phyloP scores from a whole-genome alignment of 92 coral and sea anemone species.

The Muricea muricata region DNA sequence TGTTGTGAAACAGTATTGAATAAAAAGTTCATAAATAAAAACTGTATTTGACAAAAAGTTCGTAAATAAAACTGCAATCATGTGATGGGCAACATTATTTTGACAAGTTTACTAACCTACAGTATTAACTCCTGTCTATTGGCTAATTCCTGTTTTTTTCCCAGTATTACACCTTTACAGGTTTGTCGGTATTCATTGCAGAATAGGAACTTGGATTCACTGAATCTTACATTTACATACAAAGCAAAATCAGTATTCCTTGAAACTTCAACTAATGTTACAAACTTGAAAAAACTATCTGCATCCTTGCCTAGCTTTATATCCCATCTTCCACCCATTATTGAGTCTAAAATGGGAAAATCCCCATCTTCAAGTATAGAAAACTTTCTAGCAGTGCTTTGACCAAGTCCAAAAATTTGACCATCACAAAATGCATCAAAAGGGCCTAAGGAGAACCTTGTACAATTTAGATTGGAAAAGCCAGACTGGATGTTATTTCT shows the following conservation, averaged over 20 bases:
- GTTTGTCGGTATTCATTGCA: slow-evolving; percentile 36
- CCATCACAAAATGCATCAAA: slow-evolving; percentile 44
- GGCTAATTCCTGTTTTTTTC: slow-evolving; percentile 33
- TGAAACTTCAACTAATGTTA: slow-evolving; percentile 18
- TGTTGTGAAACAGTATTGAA: no score
- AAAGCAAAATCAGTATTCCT: slow-evolving; percentile 19
- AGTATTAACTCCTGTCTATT: background rate
- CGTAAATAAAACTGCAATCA: background rate
- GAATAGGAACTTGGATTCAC: slow-evolving; percentile 43
- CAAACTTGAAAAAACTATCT: slow-evolving; percentile 25
- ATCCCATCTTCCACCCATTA: slow-evolving; percentile 54
- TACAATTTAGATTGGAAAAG: slow-evolving; percentile 38
- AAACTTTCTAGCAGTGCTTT: slow-evolving; percentile 3
- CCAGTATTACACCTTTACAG: slow-evolving; percentile 11
- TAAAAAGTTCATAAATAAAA: background rate
- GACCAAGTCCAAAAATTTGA: slow-evolving; percentile 38
- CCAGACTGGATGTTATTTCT: slow-evolving; percentile 34
- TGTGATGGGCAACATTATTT: background rate
- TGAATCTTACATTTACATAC: slow-evolving; percentile 34
- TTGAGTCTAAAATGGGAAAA: slow-evolving; percentile 27
- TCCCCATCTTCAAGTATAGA: slow-evolving; percentile 42
- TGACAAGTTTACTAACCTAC: background rate
- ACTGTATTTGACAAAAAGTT: no score
- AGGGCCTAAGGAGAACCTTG: slow-evolving; percentile 46
- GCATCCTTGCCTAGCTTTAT: slow-evolving; percentile 13